These are phyloP conservation scores for Nothobranchius kuhntae DNA, from an alignment of 2,113 vertebrate genomes.

Conservation along the genomic window DNA sequence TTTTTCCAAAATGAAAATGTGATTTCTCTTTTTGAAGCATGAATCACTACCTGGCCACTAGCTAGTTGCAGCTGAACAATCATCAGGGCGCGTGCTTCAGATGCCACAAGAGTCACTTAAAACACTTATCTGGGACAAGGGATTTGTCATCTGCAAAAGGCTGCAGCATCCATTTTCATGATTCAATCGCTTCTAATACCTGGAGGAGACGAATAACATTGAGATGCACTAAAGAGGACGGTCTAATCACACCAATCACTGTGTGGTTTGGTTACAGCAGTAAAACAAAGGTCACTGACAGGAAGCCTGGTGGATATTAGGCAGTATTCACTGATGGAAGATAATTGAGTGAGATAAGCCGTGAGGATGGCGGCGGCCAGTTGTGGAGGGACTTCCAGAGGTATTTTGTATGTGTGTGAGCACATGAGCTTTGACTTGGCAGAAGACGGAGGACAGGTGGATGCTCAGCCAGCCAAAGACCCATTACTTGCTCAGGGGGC, in stretches of 20 bases:
- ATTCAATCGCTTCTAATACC: constrained; percentile 25
- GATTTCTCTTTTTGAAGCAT: no score
- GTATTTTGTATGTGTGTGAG: constrained; percentile 70
- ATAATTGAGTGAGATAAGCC: constrained; percentile 58
- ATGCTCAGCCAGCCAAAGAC: constrained; percentile 74
- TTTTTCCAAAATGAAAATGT: no score
- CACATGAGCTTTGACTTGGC: constrained; percentile 68
- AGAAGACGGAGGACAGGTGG: constrained; percentile 70
- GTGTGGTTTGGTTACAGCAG: constrained; percentile 46
- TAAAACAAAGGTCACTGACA: constrained; percentile 64
- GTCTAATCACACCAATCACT: constrained; percentile 49
- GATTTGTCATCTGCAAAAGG: constrained; percentile 11
- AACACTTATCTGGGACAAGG: constrained; percentile 6
- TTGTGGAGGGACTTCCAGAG: constrained; percentile 61
- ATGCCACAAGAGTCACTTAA: constrained; percentile 14
- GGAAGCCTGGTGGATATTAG: constrained; percentile 50
- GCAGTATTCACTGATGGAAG: constrained; percentile 49
- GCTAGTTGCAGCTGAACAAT: constrained; percentile 2
- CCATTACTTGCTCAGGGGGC: constrained; percentile 70
- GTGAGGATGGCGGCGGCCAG: constrained; percentile 41
- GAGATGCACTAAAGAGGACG: constrained; percentile 29
- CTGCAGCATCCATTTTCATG: constrained; percentile 16
- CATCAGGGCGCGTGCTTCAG: background rate
- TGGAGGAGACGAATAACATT: constrained; percentile 24
- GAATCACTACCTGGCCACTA: background rate